Conservation (phyloP, 2,888 invertebrate species). For the Tachina lurida region DNA sequence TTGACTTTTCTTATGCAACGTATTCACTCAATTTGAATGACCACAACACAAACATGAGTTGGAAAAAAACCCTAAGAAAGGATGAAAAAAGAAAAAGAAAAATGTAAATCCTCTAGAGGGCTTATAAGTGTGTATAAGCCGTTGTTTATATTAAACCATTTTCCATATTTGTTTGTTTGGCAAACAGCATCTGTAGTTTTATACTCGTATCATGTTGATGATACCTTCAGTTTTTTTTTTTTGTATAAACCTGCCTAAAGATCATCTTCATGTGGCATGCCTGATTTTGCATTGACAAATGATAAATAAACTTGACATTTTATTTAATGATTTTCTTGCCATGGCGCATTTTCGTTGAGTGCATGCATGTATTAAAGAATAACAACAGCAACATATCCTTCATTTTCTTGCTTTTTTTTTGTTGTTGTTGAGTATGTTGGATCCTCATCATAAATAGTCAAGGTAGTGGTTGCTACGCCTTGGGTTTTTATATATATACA, state of each 20-base stretch:
- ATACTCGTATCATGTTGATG: slow-evolving; percentile 41
- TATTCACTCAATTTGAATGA: slow-evolving; percentile 64
- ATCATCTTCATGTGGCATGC: slow-evolving; percentile 58
- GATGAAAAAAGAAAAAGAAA: slow-evolving; percentile 14
- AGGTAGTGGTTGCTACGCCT: slow-evolving; percentile 4
- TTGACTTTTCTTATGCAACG: slow-evolving; percentile 13
- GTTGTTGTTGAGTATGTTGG: neutral
- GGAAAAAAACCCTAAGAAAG: slow-evolving; percentile 37
- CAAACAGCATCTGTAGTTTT: slow-evolving; percentile 32
- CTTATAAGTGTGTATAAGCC: slow-evolving; percentile 6
- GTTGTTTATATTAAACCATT: slow-evolving; percentile 59
- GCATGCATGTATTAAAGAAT: neutral
- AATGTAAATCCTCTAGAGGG: slow-evolving; percentile 58
- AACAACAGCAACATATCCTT: slow-evolving; percentile 49
- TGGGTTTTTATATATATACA: slow-evolving; percentile 12
- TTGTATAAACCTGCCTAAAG: slow-evolving; percentile 15
- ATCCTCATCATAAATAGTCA: slow-evolving; percentile 10
- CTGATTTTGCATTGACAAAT: slow-evolving; percentile 72
- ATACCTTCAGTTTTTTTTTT: slow-evolving; percentile 52
- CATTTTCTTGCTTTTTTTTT: slow-evolving; percentile 5
- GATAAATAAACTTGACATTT: slow-evolving; percentile 74
- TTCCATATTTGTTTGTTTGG: slow-evolving; percentile 28
- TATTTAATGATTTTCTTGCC: slow-evolving; percentile 64
- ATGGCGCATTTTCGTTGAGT: slow-evolving; percentile 20
- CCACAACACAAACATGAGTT: slow-evolving; percentile 33